These are phyloP conservation scores for Esperia sulphurella DNA, from an alignment of 2,888 invertebrate species.

Conservation along the genomic window DNA sequence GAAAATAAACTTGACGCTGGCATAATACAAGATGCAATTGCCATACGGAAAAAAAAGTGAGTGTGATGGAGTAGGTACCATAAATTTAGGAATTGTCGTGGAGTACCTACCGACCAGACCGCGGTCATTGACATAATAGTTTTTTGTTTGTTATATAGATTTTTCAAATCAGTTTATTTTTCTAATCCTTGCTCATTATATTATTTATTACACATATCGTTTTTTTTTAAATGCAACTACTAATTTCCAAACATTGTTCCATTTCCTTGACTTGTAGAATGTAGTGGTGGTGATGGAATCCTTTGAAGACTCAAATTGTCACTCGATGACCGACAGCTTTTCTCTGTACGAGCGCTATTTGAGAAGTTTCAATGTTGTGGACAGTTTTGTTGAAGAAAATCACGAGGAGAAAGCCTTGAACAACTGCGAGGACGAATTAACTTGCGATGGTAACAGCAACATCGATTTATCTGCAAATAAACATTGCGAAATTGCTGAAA, in stretches of 20 bases:
- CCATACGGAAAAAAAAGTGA: too few relatives aligned
- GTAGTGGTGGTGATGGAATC: slow-evolving; percentile 64
- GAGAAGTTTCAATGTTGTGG: slow-evolving; percentile 67
- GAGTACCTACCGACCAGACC: too few relatives aligned
- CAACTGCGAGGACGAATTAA: slow-evolving; percentile 42
- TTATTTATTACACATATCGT: too few relatives aligned
- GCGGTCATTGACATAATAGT: too few relatives aligned
- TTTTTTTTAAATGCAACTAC: background rate
- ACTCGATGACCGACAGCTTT: slow-evolving; percentile 69
- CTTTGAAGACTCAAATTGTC: slow-evolving; percentile 68
- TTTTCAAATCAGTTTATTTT: too few relatives aligned
- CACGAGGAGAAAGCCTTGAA: slow-evolving; percentile 23
- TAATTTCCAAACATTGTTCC: background rate
- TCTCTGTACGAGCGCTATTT: slow-evolving; percentile 69
- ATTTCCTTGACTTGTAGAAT: background rate
- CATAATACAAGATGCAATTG: too few relatives aligned
- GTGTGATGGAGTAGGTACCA: too few relatives aligned
- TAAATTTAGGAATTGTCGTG: too few relatives aligned
- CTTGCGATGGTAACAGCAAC: slow-evolving; percentile 58
- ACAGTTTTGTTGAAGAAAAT: slow-evolving; percentile 42
- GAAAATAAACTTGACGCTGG: too few relatives aligned
- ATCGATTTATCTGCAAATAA: slow-evolving; percentile 54
- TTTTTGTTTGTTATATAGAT: too few relatives aligned
- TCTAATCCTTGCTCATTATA: too few relatives aligned
- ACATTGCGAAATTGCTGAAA: slow-evolving; percentile 40